Evolutionary conservation across 2,797 vertebrate species (phyloP).

Genomic region (Tinamus major): DNA sequence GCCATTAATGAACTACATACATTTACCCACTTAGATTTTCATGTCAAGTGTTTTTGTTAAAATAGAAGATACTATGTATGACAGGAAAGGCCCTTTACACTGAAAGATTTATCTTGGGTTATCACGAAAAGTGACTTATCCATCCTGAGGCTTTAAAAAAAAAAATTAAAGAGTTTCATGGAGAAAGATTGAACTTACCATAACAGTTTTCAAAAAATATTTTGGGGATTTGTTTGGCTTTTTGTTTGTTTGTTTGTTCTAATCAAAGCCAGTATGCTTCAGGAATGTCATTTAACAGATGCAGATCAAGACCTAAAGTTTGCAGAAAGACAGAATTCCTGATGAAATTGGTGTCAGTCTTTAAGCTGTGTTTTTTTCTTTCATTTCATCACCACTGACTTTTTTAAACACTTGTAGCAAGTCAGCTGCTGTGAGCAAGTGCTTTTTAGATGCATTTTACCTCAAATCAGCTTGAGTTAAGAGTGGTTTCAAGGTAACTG

Average conservation of each 20-base stretch:
- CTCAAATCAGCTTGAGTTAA: not conserved
- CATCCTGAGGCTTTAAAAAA: not conserved
- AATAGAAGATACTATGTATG: not conserved
- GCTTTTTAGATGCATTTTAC: not conserved
- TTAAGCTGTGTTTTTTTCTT: not conserved
- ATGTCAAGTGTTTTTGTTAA: not conserved
- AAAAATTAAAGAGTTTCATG: not conserved
- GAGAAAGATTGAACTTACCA: not conserved
- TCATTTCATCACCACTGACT: not conserved
- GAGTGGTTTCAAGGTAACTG: not conserved
- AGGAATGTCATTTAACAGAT: not conserved
- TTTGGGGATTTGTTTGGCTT: not conserved
- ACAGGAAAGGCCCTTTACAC: not conserved
- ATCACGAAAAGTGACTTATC: not conserved
- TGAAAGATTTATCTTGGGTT: not conserved
- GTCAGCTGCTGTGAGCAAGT: not conserved
- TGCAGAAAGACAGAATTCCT: not conserved
- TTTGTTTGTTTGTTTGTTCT: accelerated
- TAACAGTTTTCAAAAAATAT: not conserved
- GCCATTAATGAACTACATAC: not conserved
- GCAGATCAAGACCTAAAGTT: not conserved
- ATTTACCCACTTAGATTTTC: not conserved
- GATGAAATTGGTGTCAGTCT: not conserved
- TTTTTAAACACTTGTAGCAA: not conserved
- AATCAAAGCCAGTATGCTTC: not conserved